Conservation (phyloP, 2,888 invertebrate genomes). For the Catocala fraxini region DNA sequence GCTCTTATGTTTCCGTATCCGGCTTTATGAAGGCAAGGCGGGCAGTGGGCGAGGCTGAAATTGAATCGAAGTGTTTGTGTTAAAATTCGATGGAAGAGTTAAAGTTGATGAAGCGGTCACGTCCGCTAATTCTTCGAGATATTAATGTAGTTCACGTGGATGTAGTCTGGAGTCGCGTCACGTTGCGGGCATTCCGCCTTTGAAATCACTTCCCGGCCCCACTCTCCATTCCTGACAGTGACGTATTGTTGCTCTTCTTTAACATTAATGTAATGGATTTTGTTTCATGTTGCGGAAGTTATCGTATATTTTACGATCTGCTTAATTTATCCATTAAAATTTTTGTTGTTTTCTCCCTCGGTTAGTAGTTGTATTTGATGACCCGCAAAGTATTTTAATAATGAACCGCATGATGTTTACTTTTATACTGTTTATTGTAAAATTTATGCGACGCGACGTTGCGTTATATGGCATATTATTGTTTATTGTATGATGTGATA, state of each 20-base stretch:
- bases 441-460: too few relatives aligned
- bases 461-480: conserved; percentile 8
- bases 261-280: conserved; percentile 85
- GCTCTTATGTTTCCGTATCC: not conserved
- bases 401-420: not conserved
- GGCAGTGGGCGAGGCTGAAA: conserved; percentile 6
- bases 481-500: not conserved
- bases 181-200: conserved; percentile 81
- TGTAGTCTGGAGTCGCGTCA: conserved; percentile 74
- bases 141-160: conserved; percentile 77
- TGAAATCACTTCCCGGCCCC: conserved; percentile 84
- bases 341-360: conserved; percentile 47
- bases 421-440: not conserved
- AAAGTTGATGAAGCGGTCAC: conserved; percentile 64
- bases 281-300: conserved; percentile 81
- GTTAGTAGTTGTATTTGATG: conserved; percentile 29
- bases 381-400: conserved; percentile 14
- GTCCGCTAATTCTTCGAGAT: conserved; percentile 78
- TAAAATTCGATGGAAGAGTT: conserved; percentile 54
- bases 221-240: conserved; percentile 77
- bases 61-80: conserved; percentile 41
- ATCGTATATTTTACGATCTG: conserved; percentile 74
- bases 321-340: conserved; percentile 62
- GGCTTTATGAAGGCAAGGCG: not conserved
- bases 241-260: conserved; percentile 84